Percentiles rank a stretch among this genome's conserved stretches.
Conservation (phyloP, 1,140 invertebrate genomes). For the Ridgeia piscesae region DNA sequence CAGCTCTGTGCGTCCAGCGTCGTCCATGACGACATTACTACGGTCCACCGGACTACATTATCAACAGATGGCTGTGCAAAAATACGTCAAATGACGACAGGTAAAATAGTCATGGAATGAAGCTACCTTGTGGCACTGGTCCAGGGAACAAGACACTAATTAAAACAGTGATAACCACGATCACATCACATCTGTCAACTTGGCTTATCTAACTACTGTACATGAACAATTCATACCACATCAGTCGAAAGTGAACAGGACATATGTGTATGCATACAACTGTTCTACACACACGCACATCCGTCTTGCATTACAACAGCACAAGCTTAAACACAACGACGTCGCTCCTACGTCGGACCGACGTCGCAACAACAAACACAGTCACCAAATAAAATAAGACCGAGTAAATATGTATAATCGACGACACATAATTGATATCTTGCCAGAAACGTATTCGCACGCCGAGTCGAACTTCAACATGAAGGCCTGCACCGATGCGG, state of each 20-base stretch:
- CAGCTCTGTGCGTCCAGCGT: not conserved
- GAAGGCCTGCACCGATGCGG: not conserved
- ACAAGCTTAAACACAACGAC: not conserved
- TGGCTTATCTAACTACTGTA: not conserved
- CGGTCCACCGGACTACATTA: not conserved
- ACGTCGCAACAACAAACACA: not conserved
- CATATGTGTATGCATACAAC: not conserved
- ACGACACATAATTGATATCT: not conserved
- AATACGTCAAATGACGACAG: not conserved
- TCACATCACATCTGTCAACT: not conserved
- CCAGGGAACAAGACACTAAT: not conserved
- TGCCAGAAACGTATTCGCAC: not conserved
- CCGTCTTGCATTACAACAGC: too few relatives aligned
- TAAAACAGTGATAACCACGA: not conserved
- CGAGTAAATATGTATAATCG: slow-evolving; percentile 1
- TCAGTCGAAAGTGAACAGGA: not conserved
- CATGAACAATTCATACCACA: not conserved
- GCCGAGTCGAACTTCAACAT: not conserved
- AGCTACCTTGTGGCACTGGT: not conserved
- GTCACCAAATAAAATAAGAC: not conserved
- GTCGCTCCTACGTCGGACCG: too few relatives aligned
- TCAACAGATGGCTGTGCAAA: not conserved
- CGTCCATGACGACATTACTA: not conserved
- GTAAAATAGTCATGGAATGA: not conserved
- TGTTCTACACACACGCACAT: too few relatives aligned